A percentile compares a stretch with the other conserved stretches of the same genome.
Conservation (phyloP, 2,888 invertebrate genomes). For the Listrodromus nycthemerus region DNA sequence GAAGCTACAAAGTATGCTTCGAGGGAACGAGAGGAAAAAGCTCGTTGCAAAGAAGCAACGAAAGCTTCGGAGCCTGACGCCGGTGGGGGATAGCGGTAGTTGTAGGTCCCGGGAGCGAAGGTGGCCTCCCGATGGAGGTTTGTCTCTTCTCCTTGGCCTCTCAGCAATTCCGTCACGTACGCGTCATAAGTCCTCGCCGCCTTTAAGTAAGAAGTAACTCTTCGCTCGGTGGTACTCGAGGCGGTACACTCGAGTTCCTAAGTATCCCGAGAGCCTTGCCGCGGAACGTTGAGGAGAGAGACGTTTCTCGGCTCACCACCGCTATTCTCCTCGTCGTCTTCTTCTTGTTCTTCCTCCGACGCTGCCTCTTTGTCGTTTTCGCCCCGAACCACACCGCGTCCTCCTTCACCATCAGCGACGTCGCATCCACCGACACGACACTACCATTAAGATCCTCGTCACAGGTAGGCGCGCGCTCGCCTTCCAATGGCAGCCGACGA, state of each 20-base stretch:
- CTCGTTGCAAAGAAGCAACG: constrained; percentile 48
- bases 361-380: constrained; percentile 32
- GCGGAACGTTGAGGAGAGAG: constrained; percentile 57
- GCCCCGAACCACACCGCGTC: constrained; percentile 22
- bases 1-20: constrained; percentile 52
- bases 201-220: constrained; percentile 80
- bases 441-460: constrained; percentile 23
- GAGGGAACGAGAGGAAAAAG: constrained; percentile 30
- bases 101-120: constrained; percentile 48
- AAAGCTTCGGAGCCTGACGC: constrained; percentile 6
- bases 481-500: constrained; percentile 10
- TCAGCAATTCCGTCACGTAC: constrained; percentile 82
- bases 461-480: not conserved
- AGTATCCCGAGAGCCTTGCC: constrained; percentile 66
- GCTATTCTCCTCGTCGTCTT: constrained; percentile 31
- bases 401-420: constrained; percentile 22
- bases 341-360: constrained; percentile 6
- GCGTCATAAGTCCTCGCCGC: constrained; percentile 80
- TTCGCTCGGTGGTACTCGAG: constrained; percentile 75
- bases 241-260: constrained; percentile 71
- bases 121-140: constrained; percentile 9
- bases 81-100: constrained; percentile 36
- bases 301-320: constrained; percentile 50
- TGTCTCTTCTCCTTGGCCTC: constrained; percentile 67
- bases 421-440: constrained; percentile 4